Conservation (phyloP, 2,113 vertebrate genomes). For the Cygnus buccinator region DNA sequence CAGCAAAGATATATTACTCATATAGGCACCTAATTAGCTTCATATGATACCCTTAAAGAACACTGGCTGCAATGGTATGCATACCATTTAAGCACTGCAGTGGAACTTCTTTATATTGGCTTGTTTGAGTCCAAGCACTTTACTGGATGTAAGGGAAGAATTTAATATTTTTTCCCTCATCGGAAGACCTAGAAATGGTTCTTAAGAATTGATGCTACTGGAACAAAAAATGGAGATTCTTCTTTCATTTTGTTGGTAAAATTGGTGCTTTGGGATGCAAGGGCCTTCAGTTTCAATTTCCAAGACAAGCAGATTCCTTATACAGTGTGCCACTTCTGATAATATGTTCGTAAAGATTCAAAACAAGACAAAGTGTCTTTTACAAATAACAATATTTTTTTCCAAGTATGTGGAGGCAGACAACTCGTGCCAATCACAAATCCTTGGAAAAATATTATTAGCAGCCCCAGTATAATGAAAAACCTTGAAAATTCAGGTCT, state of each 20-base stretch:
- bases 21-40: not conserved
- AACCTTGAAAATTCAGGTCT: not conserved
- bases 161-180: constrained; percentile 29
- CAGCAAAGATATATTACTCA: not conserved
- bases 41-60: constrained; percentile 36
- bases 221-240: not conserved
- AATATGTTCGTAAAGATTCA: constrained; percentile 5
- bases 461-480: not conserved
- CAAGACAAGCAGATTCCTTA: not conserved
- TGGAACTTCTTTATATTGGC: constrained; percentile 24
- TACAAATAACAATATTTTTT: not conserved
- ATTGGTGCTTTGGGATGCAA: not conserved
- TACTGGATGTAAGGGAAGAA: not conserved
- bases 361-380: not conserved
- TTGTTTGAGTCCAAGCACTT: constrained; percentile 3
- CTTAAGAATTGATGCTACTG: not conserved
- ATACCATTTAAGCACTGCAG: constrained; percentile 14
- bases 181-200: constrained; percentile 12
- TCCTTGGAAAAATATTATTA: not conserved
- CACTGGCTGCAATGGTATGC: constrained; percentile 5
- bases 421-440: not conserved
- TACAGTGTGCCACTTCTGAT: not conserved
- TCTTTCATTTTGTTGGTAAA: not conserved
- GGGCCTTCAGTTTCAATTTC: not conserved
- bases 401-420: not conserved